Evolutionary conservation across 2,797 vertebrate species (phyloP).

Genomic region (Streptopelia turtur): DNA sequence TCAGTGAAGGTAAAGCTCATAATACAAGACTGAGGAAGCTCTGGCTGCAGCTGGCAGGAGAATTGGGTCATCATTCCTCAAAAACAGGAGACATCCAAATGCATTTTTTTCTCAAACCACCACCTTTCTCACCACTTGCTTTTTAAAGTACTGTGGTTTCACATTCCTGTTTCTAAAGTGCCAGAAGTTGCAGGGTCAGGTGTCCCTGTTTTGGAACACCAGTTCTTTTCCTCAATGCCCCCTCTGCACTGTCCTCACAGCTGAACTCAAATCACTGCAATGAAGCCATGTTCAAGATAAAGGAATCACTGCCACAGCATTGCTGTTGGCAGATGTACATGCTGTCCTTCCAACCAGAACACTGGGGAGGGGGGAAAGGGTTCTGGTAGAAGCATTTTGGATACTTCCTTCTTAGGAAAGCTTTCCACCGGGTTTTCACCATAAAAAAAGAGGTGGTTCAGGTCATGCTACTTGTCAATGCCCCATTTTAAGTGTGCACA

Average conservation of each 20-base stretch:
- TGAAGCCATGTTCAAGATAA: neutral
- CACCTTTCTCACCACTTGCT: neutral
- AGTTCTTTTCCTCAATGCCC: neutral
- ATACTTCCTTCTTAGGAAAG: neutral
- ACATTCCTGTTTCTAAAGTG: neutral
- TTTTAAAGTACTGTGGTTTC: neutral
- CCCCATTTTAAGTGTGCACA: neutral
- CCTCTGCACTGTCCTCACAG: neutral
- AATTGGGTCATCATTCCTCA: neutral
- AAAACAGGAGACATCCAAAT: neutral
- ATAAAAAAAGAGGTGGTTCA: neutral
- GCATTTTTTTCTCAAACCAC: neutral
- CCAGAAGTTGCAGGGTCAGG: neutral
- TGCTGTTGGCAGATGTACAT: neutral
- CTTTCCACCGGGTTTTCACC: neutral
- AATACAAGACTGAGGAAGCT: neutral
- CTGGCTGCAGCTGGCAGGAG: neutral
- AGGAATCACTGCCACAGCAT: neutral
- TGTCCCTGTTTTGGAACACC: neutral
- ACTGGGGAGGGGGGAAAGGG: neutral
- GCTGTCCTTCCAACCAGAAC: neutral
- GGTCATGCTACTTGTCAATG: neutral
- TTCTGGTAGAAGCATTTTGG: neutral
- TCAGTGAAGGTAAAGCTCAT: neutral
- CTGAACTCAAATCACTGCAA: neutral